A percentile compares a stretch with the other conserved stretches of the same genome.
Conservation (phyloP, 2,888 invertebrate genomes). For the Entomobrya proxima region DNA sequence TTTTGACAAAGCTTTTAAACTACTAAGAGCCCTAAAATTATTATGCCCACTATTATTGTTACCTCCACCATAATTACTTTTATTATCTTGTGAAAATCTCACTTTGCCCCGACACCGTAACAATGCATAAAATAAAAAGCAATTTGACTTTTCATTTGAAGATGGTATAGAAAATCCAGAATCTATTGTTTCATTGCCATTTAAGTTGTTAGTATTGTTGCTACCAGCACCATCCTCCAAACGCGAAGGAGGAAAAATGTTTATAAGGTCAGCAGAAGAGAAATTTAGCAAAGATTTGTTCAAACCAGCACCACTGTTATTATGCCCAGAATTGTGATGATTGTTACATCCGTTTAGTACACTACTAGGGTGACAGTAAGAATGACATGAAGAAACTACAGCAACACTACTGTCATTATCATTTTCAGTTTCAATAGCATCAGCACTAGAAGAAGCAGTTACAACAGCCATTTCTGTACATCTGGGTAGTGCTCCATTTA, state of each 20-base stretch:
- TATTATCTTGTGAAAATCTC: neutral
- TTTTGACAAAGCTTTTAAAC: conserved; percentile 15
- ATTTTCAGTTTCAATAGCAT: neutral
- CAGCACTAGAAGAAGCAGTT: conserved; percentile 10
- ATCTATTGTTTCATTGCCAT: neutral
- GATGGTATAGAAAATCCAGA: conserved; percentile 5
- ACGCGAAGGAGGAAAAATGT: neutral
- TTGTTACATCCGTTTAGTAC: no score
- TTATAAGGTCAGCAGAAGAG: neutral
- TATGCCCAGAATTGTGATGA: neutral
- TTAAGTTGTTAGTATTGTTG: neutral
- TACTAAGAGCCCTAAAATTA: conserved; percentile 2
- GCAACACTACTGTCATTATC: no score
- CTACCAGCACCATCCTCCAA: neutral
- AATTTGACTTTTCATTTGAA: neutral
- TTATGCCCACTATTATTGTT: conserved; percentile 1
- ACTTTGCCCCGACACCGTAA: conserved; percentile 31
- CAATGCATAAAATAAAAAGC: conserved; percentile 9
- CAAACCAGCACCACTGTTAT: neutral
- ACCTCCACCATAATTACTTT: neutral
- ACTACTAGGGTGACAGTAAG: no score
- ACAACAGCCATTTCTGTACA: neutral
- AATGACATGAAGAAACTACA: no score
- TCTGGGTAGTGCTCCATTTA: neutral
- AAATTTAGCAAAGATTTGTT: neutral